phyloP scores from a whole-genome alignment of 1,140 invertebrate species.

The Elysia chlorotica region DNA sequence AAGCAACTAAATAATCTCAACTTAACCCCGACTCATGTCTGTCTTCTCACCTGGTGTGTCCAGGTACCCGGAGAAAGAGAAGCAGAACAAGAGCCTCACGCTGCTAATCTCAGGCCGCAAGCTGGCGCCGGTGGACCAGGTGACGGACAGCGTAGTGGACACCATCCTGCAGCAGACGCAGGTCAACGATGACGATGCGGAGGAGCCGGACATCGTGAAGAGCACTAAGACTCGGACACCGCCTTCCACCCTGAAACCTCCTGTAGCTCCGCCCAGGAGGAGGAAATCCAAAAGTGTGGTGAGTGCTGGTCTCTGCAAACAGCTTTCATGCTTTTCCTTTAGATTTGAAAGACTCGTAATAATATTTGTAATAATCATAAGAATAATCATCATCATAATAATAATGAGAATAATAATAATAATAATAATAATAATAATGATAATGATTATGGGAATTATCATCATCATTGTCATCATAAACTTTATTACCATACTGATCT shows the following conservation, averaged over 20 bases:
- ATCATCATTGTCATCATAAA: too few species aligned
- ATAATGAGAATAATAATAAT: too few species aligned
- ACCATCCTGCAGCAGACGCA: slow-evolving; percentile 40
- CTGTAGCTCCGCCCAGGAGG: slow-evolving; percentile 80
- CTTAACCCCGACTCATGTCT: too few species aligned
- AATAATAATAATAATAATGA: too few species aligned
- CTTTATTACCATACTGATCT: too few species aligned
- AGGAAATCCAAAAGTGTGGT: slow-evolving; percentile 66
- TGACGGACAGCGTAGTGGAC: slow-evolving; percentile 36
- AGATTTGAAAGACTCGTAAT: too few species aligned
- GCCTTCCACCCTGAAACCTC: slow-evolving; percentile 56
- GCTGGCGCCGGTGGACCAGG: slow-evolving; percentile 15
- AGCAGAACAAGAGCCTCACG: slow-evolving; percentile 33
- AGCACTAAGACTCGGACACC: slow-evolving; percentile 77
- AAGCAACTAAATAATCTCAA: too few species aligned
- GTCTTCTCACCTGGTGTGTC: too few species aligned
- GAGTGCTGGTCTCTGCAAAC: not conserved
- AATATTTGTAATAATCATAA: too few species aligned
- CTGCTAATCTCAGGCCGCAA: slow-evolving; percentile 28
- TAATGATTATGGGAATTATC: too few species aligned
- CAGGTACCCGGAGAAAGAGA: slow-evolving; percentile 47
- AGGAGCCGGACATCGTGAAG: slow-evolving; percentile 92
- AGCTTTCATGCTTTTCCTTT: too few species aligned
- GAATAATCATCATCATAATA: too few species aligned
- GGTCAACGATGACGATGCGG: slow-evolving; percentile 51